These are phyloP conservation scores for Gymnopithys bicolor DNA, from an alignment of 2,797 vertebrate species.

Conservation along the genomic window DNA sequence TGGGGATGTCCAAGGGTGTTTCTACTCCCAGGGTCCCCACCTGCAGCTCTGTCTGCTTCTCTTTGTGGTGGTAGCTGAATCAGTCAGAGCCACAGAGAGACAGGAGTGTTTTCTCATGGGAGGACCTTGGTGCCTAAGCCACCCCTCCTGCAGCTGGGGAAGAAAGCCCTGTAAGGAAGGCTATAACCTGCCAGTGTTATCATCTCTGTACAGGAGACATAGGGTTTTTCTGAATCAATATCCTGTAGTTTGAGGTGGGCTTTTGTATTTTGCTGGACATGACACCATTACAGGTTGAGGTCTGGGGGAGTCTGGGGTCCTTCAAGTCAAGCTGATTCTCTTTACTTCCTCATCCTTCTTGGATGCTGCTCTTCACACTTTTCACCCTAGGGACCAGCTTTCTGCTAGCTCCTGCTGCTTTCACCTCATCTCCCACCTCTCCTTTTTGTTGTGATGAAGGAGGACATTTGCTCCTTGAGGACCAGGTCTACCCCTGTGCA, in stretches of 20 bases:
- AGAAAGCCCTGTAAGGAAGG: not conserved
- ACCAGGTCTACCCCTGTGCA: not conserved
- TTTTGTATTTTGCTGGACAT: not conserved
- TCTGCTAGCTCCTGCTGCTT: not conserved
- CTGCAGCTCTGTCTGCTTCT: not conserved
- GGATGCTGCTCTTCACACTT: fast-evolving
- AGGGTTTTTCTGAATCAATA: not conserved
- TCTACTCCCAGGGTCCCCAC: not conserved
- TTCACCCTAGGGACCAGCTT: not conserved
- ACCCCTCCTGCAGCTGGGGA: not conserved
- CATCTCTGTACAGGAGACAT: not conserved
- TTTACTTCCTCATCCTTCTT: not conserved
- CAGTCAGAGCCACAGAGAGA: not conserved
- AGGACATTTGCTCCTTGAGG: fast-evolving
- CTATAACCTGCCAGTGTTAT: not conserved
- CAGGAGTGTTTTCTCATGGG: not conserved
- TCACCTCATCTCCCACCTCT: not conserved
- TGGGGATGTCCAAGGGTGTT: not conserved
- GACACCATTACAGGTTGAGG: not conserved
- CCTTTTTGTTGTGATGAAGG: not conserved
- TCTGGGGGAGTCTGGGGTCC: not conserved
- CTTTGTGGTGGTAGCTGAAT: not conserved
- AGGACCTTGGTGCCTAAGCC: not conserved
- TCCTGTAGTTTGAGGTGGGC: fast-evolving
- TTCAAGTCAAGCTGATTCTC: not conserved